phyloP scores from a whole-genome alignment of 2,888 invertebrate species.

The Drosophila peninsularis region DNA sequence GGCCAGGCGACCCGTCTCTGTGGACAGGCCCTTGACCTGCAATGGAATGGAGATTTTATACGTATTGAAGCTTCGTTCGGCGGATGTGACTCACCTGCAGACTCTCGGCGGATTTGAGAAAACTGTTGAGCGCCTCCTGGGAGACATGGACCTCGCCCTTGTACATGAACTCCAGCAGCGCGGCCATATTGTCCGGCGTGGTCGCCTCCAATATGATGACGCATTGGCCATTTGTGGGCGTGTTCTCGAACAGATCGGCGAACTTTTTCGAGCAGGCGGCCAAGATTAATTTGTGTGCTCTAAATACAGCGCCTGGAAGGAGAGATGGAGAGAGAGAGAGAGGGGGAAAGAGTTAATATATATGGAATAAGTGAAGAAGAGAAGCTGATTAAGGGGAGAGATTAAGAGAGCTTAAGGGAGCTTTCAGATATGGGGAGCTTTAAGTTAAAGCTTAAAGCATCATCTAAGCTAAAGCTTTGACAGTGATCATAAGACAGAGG shows the following conservation, averaged over 20 bases:
- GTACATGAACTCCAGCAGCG: conserved; percentile 96
- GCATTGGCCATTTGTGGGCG: conserved; percentile 88
- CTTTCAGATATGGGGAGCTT: not conserved
- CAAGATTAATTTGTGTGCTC: conserved; percentile 95
- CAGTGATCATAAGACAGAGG: too few relatives aligned
- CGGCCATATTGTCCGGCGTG: conserved; percentile 95
- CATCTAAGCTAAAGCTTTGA: too few relatives aligned
- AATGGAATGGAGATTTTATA: not conserved
- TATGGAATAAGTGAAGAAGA: not conserved
- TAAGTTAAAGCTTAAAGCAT: not conserved
- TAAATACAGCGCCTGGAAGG: conserved; percentile 92
- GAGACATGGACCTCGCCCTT: conserved; percentile 97
- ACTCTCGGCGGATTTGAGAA: conserved; percentile 95
- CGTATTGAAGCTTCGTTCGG: not conserved
- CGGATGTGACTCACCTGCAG: conserved; percentile 88
- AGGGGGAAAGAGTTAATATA: not conserved
- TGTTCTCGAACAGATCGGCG: conserved; percentile 95
- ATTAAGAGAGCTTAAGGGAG: too few relatives aligned
- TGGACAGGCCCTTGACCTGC: conserved; percentile 91
- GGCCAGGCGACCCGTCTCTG: conserved; percentile 87
- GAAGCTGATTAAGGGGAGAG: not conserved
- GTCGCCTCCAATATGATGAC: conserved; percentile 96
- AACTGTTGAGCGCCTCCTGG: conserved; percentile 95
- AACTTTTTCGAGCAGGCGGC: conserved; percentile 97
- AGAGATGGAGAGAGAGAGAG: not conserved